These are phyloP conservation scores for Dorcus parallelipipedus DNA, from an alignment of 2,888 invertebrate genomes.

Conservation along the genomic window DNA sequence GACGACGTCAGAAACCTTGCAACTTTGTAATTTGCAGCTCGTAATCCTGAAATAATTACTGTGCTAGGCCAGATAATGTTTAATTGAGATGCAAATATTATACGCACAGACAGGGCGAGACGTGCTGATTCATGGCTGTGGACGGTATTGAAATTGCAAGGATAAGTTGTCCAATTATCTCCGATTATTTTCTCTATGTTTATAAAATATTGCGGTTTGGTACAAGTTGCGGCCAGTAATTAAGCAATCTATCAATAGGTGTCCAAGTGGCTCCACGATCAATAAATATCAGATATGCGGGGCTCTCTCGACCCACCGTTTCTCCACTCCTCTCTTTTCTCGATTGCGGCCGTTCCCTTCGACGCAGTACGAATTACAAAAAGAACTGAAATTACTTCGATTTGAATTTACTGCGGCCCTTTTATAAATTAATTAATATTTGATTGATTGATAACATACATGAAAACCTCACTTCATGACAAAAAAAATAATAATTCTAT, in stretches of 20 bases:
- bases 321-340: conserved; percentile 17
- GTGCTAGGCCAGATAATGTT: too few species aligned
- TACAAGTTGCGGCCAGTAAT: conserved; percentile 43
- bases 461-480: too few species aligned
- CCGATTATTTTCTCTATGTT: conserved; percentile 44
- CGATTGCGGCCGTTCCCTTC: not conserved
- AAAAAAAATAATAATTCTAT: too few species aligned
- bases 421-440: too few species aligned
- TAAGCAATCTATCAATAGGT: conserved; percentile 46
- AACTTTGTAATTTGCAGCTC: too few species aligned
- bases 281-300: conserved; percentile 28
- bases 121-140: conserved; percentile 11
- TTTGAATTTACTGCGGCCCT: too few species aligned
- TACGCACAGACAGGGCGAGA: conserved; percentile 1
- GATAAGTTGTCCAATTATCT: conserved; percentile 41
- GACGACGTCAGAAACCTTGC: too few species aligned
- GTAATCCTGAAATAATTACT: too few species aligned
- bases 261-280: conserved; percentile 30
- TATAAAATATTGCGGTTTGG: conserved; percentile 41
- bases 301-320: conserved; percentile 17
- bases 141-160: conserved; percentile 18
- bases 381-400: too few species aligned
- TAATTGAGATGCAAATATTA: not conserved
- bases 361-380: too few species aligned
- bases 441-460: too few species aligned